Conservation (phyloP, 2,888 invertebrate genomes). For the Acanthosepion esculentum region DNA sequence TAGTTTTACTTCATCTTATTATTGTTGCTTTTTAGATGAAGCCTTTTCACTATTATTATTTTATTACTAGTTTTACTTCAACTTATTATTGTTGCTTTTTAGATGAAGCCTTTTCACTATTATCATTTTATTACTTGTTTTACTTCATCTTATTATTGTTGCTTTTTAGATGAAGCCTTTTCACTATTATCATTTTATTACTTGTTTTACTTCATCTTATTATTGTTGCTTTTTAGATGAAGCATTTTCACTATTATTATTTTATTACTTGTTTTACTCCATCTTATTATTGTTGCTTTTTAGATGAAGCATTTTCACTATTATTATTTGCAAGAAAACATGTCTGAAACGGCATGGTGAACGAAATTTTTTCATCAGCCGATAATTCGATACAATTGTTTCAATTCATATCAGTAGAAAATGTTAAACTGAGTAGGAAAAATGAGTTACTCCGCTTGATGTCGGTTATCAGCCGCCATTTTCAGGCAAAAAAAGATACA, state of each 20-base stretch:
- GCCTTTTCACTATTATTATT: too few relatives aligned
- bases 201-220: background rate
- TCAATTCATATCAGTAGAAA: too few relatives aligned
- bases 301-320: too few relatives aligned
- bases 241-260: background rate
- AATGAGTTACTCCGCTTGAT: too few relatives aligned
- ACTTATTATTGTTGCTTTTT: background rate
- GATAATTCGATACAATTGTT: too few relatives aligned
- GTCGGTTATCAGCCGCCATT: too few relatives aligned
- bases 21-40: background rate
- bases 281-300: background rate
- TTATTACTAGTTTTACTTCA: background rate
- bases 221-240: background rate
- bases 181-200: too few relatives aligned
- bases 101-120: background rate
- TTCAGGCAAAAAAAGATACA: too few relatives aligned
- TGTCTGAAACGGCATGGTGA: too few relatives aligned
- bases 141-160: background rate
- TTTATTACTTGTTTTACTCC: background rate
- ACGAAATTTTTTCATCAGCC: too few relatives aligned
- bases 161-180: background rate
- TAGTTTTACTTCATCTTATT: background rate
- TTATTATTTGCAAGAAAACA: too few relatives aligned
- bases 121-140: background rate
- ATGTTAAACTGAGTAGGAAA: too few relatives aligned